These are phyloP conservation scores for Miniopterus natalensis DNA, from an alignment of 2,113 vertebrate genomes.

Conservation along the genomic window DNA sequence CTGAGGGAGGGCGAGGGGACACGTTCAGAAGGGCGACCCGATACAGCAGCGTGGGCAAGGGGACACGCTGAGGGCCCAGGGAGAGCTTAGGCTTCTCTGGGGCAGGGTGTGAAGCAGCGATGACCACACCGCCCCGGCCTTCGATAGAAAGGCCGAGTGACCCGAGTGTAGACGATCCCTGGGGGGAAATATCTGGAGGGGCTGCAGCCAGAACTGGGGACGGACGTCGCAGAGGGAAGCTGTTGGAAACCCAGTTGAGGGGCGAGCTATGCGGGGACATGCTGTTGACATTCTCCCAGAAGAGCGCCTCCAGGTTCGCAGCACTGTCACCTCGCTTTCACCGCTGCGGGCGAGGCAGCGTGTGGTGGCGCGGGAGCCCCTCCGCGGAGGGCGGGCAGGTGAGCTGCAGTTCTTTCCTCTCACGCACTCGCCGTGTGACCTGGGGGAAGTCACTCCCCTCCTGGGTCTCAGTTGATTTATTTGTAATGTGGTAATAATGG, in stretches of 20 bases:
- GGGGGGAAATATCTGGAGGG: not conserved
- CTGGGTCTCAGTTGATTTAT: slow-evolving; percentile 25
- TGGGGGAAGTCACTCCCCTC: not conserved
- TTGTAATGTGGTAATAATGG: not conserved
- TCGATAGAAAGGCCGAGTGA: not conserved
- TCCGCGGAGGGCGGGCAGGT: not conserved
- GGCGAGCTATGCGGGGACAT: not conserved
- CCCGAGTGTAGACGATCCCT: not conserved
- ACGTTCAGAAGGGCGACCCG: not conserved
- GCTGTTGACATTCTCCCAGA: not conserved
- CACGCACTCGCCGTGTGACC: not conserved
- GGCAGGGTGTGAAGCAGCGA: not conserved
- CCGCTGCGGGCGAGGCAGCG: rapidly evolving
- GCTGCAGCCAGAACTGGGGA: not conserved
- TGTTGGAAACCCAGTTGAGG: not conserved
- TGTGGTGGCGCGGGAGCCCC: not conserved
- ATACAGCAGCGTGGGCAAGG: not conserved
- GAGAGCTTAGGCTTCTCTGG: not conserved
- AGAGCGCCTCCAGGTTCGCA: not conserved
- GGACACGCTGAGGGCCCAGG: not conserved
- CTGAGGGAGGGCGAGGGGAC: not conserved
- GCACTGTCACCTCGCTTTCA: not conserved
- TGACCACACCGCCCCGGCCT: not conserved
- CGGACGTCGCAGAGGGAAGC: not conserved
- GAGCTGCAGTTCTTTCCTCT: not conserved